Evolutionary conservation across 1,140 invertebrate genomes (phyloP).

Genomic region (Drosophila pandora): DNA sequence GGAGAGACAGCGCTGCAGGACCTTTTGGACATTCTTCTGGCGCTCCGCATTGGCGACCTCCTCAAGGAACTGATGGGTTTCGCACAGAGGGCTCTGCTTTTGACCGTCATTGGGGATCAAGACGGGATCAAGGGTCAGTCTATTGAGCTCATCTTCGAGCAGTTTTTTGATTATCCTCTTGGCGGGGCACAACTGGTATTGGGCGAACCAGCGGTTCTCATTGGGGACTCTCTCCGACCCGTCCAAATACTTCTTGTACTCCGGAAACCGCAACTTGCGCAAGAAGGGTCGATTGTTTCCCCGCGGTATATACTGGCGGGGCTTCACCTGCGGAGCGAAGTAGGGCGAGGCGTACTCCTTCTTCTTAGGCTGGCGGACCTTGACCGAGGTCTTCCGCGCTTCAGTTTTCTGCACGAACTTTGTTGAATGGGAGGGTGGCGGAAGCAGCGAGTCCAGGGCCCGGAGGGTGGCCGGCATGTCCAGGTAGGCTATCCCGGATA

Average conservation of each 20-base stretch:
- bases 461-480: constrained; percentile 56
- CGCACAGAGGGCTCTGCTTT: background rate
- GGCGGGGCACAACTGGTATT: constrained; percentile 27
- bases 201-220: constrained; percentile 36
- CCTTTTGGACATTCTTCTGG: background rate
- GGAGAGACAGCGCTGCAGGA: constrained; percentile 5
- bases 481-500: constrained; percentile 65
- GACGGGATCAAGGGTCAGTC: background rate
- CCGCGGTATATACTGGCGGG: constrained; percentile 3
- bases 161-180: constrained; percentile 30
- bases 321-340: constrained; percentile 17
- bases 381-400: background rate
- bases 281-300: background rate
- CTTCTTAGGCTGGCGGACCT: too few relatives aligned
- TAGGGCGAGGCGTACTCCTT: constrained; percentile 24
- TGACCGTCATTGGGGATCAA: background rate
- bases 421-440: constrained; percentile 30
- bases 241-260: constrained; percentile 11
- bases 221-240: constrained; percentile 20
- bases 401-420: constrained; percentile 1
- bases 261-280: constrained; percentile 14
- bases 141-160: constrained; percentile 14
- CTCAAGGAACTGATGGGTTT: constrained; percentile 5
- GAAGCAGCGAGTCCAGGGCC: constrained; percentile 56
- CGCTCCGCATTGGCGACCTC: background rate